These are phyloP conservation scores for Rugalucina vietnamica DNA, from an alignment of 2,888 invertebrate genomes.

Conservation along the genomic window DNA sequence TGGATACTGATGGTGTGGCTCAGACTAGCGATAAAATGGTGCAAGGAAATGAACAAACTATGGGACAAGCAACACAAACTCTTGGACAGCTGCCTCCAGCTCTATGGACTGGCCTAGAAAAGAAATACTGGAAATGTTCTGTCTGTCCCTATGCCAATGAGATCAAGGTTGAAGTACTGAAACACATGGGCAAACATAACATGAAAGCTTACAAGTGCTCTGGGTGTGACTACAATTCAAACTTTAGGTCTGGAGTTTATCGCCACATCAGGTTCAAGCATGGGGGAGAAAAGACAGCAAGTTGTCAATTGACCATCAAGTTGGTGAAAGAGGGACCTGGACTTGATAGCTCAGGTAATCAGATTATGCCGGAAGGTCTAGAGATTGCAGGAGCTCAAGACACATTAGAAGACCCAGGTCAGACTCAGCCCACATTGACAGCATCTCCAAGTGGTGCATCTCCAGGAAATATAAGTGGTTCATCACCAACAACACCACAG, in stretches of 20 bases:
- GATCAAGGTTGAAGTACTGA: conserved; percentile 75
- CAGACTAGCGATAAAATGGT: background rate
- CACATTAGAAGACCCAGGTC: background rate
- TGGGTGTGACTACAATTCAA: conserved; percentile 82
- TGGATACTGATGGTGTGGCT: background rate
- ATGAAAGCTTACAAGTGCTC: conserved; percentile 80
- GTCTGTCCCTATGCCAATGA: conserved; percentile 89
- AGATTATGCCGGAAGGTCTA: conserved; percentile 35
- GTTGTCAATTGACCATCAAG: conserved; percentile 69
- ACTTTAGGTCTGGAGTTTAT: conserved; percentile 83
- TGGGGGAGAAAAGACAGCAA: conserved; percentile 64
- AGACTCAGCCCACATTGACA: too few species aligned
- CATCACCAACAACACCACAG: background rate
- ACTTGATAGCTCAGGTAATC: conserved; percentile 32
- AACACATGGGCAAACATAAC: conserved; percentile 77
- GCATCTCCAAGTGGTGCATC: too few species aligned
- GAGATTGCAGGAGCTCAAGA: background rate
- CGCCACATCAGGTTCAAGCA: conserved; percentile 79
- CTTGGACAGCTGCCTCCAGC: conserved; percentile 36
- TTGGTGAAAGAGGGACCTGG: conserved; percentile 59
- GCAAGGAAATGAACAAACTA: background rate
- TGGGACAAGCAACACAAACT: too few species aligned
- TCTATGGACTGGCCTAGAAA: conserved; percentile 35
- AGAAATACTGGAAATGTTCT: conserved; percentile 90
- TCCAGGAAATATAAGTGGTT: background rate